Evolutionary conservation across 1,140 invertebrate species (phyloP).

Genomic region (Drosophila funebris): DNA sequence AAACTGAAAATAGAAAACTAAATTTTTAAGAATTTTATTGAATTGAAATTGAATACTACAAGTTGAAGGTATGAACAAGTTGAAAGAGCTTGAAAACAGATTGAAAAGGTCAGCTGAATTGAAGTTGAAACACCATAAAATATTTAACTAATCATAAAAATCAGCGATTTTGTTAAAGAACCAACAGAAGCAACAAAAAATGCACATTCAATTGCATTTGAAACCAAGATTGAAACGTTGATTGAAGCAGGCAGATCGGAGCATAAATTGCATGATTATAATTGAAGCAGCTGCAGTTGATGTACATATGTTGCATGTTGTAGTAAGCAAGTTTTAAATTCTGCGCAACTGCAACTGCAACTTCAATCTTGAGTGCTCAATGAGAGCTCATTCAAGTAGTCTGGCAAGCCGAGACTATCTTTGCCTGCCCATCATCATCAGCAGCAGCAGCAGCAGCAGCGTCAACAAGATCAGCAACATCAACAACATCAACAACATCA

Average conservation of each 20-base stretch:
- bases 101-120: background rate
- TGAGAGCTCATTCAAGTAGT: slow-evolving; percentile 39
- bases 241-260: slow-evolving; percentile 9
- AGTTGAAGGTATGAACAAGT: too few relatives aligned
- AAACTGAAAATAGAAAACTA: too few relatives aligned
- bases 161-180: too few relatives aligned
- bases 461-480: background rate
- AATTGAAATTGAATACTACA: too few relatives aligned
- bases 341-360: background rate
- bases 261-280: slow-evolving; percentile 3
- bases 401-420: slow-evolving; percentile 26
- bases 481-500: slow-evolving; percentile 3
- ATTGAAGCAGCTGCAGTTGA: slow-evolving; percentile 10
- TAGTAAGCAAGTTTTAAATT: too few relatives aligned
- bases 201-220: slow-evolving; percentile 28
- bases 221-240: slow-evolving; percentile 11
- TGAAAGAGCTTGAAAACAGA: background rate
- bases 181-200: background rate
- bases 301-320: too few relatives aligned
- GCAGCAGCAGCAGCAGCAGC: background rate
- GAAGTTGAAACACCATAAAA: background rate
- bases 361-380: slow-evolving; percentile 21
- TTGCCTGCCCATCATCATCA: slow-evolving; percentile 24
- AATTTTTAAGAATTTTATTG: too few relatives aligned
- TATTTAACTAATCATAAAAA: background rate